phyloP scores from a whole-genome alignment of 2,113 vertebrate species.

The Synodontis membranacea region DNA sequence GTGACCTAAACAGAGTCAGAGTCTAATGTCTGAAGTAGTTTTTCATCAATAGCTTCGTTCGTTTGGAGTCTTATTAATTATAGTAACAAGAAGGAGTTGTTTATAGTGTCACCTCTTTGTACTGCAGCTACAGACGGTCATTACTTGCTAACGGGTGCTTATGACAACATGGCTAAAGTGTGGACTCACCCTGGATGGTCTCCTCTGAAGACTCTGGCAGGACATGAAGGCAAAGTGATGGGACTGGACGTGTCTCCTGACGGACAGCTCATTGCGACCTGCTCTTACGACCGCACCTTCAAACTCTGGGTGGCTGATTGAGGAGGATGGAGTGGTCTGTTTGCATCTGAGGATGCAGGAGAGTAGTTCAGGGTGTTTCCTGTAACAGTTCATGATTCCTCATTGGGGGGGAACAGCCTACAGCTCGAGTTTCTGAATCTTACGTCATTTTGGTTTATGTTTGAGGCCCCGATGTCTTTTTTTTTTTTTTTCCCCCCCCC shows the following conservation, averaged over 20 bases:
- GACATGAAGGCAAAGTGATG: conserved; percentile 98
- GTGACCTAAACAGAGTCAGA: not conserved
- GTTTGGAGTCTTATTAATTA: not conserved
- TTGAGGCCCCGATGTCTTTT: not conserved
- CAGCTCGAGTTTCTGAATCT: not conserved
- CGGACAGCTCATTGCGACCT: conserved; percentile 92
- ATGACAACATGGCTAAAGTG: conserved; percentile 94
- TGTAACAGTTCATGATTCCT: not conserved
- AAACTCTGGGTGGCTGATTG: conserved; percentile 94
- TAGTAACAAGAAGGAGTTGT: not conserved
- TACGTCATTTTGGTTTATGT: not conserved
- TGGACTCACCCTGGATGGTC: conserved; percentile 98
- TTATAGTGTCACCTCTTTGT: conserved; percentile 17
- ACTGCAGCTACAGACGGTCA: conserved; percentile 86
- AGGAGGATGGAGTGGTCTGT: not conserved
- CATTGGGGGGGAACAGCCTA: not conserved
- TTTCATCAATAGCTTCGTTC: not conserved
- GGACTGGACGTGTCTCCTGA: conserved; percentile 90
- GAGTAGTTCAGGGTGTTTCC: not conserved
- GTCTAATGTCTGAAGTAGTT: not conserved
- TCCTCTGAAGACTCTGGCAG: conserved; percentile 90
- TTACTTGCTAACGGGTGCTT: conserved; percentile 90
- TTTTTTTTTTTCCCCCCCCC: not conserved
- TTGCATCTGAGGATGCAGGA: not conserved
- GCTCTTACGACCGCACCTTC: conserved; percentile 96